Base-by-base conservation (phyloP, 1,140 invertebrate species). In the Lordiphosa mommai region DNA sequence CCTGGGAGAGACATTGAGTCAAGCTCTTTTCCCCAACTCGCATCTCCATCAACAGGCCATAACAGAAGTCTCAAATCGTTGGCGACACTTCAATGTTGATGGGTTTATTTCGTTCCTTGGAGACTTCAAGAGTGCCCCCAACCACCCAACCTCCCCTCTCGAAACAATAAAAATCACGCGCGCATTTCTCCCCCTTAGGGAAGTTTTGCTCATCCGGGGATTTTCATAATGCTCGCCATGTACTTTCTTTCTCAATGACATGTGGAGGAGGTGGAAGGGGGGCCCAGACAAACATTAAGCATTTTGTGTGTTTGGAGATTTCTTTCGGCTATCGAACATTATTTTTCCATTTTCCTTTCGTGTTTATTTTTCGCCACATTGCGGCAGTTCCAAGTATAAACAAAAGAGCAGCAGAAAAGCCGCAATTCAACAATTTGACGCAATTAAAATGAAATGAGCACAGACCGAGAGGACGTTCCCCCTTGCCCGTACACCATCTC, bases 321-420 rank as follows among this genome's bases (percentile, higher is more conserved):
- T 53, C 29, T 49, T 27, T 59, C 38, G 63, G 55, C 53, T 52
- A 58, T 66, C 64, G 52, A 66, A 66, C 38, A 50, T 47, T 47
- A 32, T 6, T 47, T 30, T 47, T 47, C 44, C 27, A 32, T 27
- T 41, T 48, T 43, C 12, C 40, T 48, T 44, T 57, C 38, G 53
- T 68, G 55, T 68, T 68, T 68, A 67, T 67, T 68, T 68, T 82
- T 67, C 58, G 76, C 71, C 76, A 76, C 68, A 68, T 68, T 68
- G 64, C 64, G 64, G 65, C 64, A 49, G 44, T 59, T 29, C 23
- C 27, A 64, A 59, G 47, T 68, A 49, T 68, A 68, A 68, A 68
- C 65, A 68, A 68, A 43, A 46, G 23, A 43, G 46, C 17, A 44
- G 12, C 6, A 36, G 13, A 66, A 27, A 43, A n/a, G 32, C 14